phyloP scores from a whole-genome alignment of 2,888 invertebrate genomes.

The Boloria selene region DNA sequence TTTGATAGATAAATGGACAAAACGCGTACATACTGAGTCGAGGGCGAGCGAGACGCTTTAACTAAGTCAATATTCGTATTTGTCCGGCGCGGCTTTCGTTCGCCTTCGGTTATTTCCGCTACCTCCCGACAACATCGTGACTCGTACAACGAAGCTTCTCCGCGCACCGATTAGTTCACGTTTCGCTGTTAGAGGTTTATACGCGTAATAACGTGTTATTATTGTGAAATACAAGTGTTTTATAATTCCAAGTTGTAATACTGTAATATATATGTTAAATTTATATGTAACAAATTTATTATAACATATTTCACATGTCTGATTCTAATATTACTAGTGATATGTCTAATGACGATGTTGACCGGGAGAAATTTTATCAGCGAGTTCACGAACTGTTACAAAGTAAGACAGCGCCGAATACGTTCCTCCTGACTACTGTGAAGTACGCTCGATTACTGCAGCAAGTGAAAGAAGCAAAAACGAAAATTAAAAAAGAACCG shows the following conservation, averaged over 20 bases:
- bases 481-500: constrained; percentile 46
- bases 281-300: too few species aligned
- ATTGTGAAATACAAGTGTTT: constrained; percentile 4
- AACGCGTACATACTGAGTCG: constrained; percentile 27
- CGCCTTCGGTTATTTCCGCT: constrained; percentile 36
- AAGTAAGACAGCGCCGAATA: constrained; percentile 48
- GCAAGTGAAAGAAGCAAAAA: constrained; percentile 52
- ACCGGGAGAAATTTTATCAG: constrained; percentile 51
- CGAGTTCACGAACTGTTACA: constrained; percentile 48
- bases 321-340: neutral
- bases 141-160: constrained; percentile 1
- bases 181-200: constrained; percentile 27
- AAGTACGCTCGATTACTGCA: constrained; percentile 50
- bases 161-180: constrained; percentile 21
- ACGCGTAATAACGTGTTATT: constrained; percentile 33
- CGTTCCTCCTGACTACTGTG: constrained; percentile 50
- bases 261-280: too few species aligned
- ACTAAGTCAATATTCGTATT: constrained; percentile 26
- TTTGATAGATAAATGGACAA: constrained; percentile 33
- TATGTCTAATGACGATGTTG: constrained; percentile 32
- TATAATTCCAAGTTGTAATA: neutral
- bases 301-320: neutral
- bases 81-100: constrained; percentile 20
- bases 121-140: constrained; percentile 17
- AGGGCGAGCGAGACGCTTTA: constrained; percentile 28